phyloP scores from a whole-genome alignment of 35 echinoderm and acorn worm genomes.

The Amphiura filiformis region DNA sequence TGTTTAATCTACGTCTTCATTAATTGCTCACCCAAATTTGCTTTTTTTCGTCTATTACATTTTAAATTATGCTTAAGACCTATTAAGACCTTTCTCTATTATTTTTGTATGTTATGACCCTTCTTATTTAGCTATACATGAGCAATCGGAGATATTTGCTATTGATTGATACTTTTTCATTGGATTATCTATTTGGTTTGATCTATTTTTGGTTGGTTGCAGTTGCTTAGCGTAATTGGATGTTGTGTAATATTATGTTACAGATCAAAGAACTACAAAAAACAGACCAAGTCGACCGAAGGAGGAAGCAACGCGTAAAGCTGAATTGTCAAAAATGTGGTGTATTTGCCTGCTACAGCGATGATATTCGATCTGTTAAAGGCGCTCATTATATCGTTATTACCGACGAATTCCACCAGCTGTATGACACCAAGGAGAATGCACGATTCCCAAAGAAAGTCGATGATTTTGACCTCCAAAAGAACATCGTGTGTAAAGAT shows the following conservation, averaged over 20 bases:
- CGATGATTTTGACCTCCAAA: constrained; percentile 5
- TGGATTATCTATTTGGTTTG: neutral
- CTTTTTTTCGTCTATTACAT: neutral
- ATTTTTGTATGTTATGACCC: no score
- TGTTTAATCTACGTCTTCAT: no score
- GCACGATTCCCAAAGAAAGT: neutral
- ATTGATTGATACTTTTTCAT: neutral
- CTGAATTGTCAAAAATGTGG: constrained; percentile 40
- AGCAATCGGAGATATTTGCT: no score
- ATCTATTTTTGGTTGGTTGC: no score
- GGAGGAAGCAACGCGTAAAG: neutral
- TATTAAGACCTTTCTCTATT: neutral
- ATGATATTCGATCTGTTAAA: constrained; percentile 44
- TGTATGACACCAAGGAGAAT: neutral
- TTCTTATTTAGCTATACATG: no score
- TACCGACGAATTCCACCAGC: neutral
- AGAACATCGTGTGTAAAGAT: neutral
- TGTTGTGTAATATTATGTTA: no score
- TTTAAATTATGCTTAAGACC: neutral
- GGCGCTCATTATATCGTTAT: constrained; percentile 35
- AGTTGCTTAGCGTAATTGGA: no score
- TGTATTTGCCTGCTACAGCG: neutral
- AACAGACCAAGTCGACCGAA: constrained; percentile 12
- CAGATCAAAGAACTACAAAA: constrained; percentile 40
- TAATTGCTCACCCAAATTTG: neutral